phyloP scores from a whole-genome alignment of 2,113 vertebrate species.

The Oxyura jamaicensis region DNA sequence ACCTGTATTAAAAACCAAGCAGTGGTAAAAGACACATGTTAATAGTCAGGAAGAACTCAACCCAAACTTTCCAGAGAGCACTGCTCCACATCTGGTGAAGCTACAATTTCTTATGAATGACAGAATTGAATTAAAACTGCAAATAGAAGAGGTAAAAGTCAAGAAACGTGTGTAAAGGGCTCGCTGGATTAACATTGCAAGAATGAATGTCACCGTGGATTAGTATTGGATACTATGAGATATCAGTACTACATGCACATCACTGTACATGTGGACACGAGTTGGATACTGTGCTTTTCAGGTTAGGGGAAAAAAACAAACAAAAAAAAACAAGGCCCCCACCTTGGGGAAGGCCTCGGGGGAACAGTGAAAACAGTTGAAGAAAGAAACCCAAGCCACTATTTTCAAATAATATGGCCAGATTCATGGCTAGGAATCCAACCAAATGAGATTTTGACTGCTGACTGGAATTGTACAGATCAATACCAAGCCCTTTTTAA shows the following conservation, averaged over 20 bases:
- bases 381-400: background rate
- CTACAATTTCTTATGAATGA: background rate
- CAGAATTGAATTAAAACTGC: background rate
- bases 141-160: background rate
- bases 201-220: background rate
- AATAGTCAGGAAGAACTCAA: background rate
- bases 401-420: background rate
- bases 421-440: background rate
- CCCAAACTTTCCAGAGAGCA: background rate
- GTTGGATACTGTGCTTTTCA: background rate
- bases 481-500: background rate
- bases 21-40: background rate
- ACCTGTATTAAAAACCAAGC: background rate
- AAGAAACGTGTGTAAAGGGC: rapidly evolving
- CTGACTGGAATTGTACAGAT: background rate
- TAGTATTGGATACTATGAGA: rapidly evolving
- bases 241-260: background rate
- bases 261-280: background rate
- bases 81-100: background rate
- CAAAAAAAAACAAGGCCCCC: background rate
- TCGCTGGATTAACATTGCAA: background rate
- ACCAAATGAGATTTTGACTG: background rate
- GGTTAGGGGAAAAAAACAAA: background rate
- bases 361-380: background rate
- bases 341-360: background rate